Percentiles rank a stretch among this genome's conserved stretches.
These are phyloP conservation scores for Encarsia formosa DNA, from an alignment of 2,888 invertebrate species.

Conservation along the genomic window DNA sequence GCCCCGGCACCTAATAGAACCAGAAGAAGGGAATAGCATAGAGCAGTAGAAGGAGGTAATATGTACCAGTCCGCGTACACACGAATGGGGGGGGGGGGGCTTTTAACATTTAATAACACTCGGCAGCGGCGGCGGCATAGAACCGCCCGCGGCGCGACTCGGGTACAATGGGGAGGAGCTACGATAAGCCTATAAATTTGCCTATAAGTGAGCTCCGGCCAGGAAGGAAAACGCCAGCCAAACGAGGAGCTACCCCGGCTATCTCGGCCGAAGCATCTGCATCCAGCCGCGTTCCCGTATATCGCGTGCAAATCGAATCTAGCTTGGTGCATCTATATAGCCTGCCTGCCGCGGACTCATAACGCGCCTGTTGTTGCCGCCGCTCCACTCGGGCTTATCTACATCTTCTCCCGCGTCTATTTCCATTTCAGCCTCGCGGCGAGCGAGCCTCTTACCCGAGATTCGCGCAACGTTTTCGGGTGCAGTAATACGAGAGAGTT, in stretches of 20 bases:
- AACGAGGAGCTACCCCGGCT: constrained; percentile 13
- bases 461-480: no score
- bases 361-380: constrained; percentile 16
- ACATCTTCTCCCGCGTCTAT: constrained; percentile 4
- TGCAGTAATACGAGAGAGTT: no score
- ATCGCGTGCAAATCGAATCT: constrained; percentile 18
- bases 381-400: background rate
- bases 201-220: constrained; percentile 24
- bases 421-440: no score
- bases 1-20: no score
- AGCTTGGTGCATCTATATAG: constrained; percentile 4
- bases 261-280: background rate
- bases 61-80: no score
- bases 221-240: constrained; percentile 16
- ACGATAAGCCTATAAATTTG: constrained; percentile 27
- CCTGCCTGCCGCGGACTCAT: constrained; percentile 7
- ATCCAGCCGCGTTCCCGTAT: background rate
- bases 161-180: constrained; percentile 10
- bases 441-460: no score
- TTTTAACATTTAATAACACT: constrained; percentile 19
- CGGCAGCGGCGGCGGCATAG: background rate
- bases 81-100: background rate
- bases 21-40: no score
- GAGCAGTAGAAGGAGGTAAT: no score
- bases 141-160: background rate